Evolutionary conservation across 2,888 invertebrate species (phyloP), one percentile per base, ranked within the genome.

Genomic region (Cephus nigrinus): DNA sequence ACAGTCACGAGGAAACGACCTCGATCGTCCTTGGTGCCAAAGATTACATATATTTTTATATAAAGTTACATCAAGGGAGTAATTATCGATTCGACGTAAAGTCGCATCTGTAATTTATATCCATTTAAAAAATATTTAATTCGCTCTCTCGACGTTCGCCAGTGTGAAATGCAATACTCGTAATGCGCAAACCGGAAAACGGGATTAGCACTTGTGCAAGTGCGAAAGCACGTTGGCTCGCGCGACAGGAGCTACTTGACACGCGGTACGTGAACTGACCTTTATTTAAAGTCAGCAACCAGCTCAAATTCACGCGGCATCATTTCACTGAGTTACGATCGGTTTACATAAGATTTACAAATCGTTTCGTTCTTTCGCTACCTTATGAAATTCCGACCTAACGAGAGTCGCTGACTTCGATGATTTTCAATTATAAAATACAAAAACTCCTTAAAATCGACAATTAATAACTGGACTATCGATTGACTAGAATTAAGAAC

Each of bases 161-260:
- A 9, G 40, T 55, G 11, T 11, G 74, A 73, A 73, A 73, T 73
- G 74, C 74, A 73, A 73, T 34, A 34, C 35, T 35, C 35, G 33
- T 73, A 73, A 73, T 73, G 30, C 74, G 34, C 33, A 1, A 35
- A 30, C 35, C 74, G 35, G 74, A 73, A 73, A 73, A 35, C 74
- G 12, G 74, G 74, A 73, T 73, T 15, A 73, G 35, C 74, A 33
- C 74, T 73, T 73, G n/a, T 34, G 74, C 74, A 73, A 73, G 74
- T 35, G 33, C 34, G 30, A 35, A 30, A 32, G 74, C 33, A 73
- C 34, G 12, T 2, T 55, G 5, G 23, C 11, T 73, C 11, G 74
- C 12, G 3, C n/a, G 12, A 15, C 31, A 15, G 12, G 71, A 31
- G 71, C 71, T 30, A 71, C 71, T 71, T 71, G 71, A 32, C 71